Evolutionary conservation across 37 sponge, comb jelly and placozoan genomes (phyloP), one percentile per base, ranked within the genome.

Genomic region (Corticium candelabrum): DNA sequence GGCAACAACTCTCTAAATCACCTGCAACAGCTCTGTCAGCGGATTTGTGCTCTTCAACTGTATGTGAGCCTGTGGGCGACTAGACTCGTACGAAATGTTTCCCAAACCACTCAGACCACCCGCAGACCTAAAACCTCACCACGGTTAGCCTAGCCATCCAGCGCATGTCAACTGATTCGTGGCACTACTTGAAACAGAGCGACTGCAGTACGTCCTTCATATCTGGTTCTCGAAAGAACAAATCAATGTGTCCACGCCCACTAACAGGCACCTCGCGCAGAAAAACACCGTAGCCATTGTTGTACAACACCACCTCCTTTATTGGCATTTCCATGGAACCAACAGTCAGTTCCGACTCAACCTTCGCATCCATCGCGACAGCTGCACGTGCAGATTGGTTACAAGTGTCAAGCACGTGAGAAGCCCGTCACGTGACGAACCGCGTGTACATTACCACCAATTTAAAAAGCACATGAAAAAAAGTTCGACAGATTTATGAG

Each of bases 261-360:
- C 56, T 68, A 29, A 93, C 77, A 35, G 37, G 67, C 0, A 81
- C 78, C 72, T 93, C 83, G 2, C 94, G 73, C 27, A 85, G 73
- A 80, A 93, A 93, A 1, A 93, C 90, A 0, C 90, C 94, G 76
- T 90, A 93, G 27, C 94, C 94, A 38, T 93, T 93, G 76, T 93
- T 89, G 82, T 87, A 93, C 38, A 93, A 74, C 39, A 79, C 85
- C 1, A 93, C 84, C 1, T 82, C 83, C 40, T 37, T 80, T n/a
- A 93, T 84, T 3, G 90, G 88, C 94, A 93, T 93, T 41, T 78
- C 79, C 21, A 78, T 3, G 29, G 79, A 41, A n/a, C 11, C 74
- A 71, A 15, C 74, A 50, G 62, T 27, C 62, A 27, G 62, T 50
- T 21, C 62, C 21, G 62, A n/a, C n/a, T n/a, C n/a, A n/a, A n/a